Evolutionary conservation across 92 coral and sea anemone genomes (phyloP), one percentile per base, ranked within the genome.

Genomic region (Ricordea florida): DNA sequence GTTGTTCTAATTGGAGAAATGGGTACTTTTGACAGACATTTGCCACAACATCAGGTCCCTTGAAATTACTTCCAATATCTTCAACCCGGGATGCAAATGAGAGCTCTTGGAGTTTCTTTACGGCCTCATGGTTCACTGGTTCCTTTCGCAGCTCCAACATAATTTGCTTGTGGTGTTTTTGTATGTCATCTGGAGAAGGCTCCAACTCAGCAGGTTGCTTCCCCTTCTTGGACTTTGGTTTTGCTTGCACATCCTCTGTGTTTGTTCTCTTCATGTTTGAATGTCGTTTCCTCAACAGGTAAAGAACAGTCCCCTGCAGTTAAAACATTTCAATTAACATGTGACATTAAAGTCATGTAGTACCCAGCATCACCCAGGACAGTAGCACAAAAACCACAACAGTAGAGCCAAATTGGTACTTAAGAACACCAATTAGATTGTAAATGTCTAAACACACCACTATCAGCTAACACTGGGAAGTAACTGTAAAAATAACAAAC

Each of bases 21-120:
- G 51, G 69, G 51, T 62, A 62, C 36, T 62, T 62, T 37, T 62
- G 13, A 22, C 48, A 42, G 7, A 62, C 69, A 2, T n/a, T 26
- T 62, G 15, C 22, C 52, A 62, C 69, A 8, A 62, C 69, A 62
- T 38, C 52, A 10, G 51, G n/a, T 34, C 69, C 69, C 51, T 42
- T 15, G 33, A 37, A 62, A 25, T 38, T 62, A 21, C 34, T 15
- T 26, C 4, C 48, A 23, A 62, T 38, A 42, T 62, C 48, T 37
- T 37, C 51, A 7, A 10, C 7, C 9, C 51, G 69, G 34, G 52
- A 62, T 18, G 11, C 5, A 27, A 62, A 62, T 10, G 69, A 14
- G 31, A 61, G 50, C 17, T 2, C 32, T 22, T 61, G 69, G 10
- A 38, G 69, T 33, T 37, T 38, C 43, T 62, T 7, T 23, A 62